phyloP scores from a whole-genome alignment of 2,888 invertebrate genomes.

The Hecatera dysodea region DNA sequence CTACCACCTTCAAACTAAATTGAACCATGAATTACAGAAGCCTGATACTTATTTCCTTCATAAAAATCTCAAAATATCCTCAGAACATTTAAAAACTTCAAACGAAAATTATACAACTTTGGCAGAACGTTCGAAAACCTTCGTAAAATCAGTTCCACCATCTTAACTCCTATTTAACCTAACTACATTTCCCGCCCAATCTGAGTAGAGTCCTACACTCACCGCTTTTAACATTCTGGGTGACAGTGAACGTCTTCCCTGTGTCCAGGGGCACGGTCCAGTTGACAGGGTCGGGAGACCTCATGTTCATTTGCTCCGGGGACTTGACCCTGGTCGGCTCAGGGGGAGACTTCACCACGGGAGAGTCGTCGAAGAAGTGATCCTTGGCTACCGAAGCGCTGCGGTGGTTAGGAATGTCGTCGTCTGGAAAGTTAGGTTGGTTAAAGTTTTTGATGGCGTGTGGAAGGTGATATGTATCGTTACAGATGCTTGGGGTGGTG shows the following conservation, averaged over 20 bases:
- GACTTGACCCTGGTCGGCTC: constrained; percentile 98
- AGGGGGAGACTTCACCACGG: constrained; percentile 97
- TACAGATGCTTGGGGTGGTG: constrained; percentile 50
- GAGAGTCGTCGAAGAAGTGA: constrained; percentile 89
- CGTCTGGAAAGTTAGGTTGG: constrained; percentile 73
- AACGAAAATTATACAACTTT: not conserved
- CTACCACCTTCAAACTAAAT: not conserved
- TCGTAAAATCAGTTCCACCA: constrained; percentile 69
- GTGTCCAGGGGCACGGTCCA: constrained; percentile 98
- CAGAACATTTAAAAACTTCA: not conserved
- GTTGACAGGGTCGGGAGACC: constrained; percentile 98
- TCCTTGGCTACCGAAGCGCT: constrained; percentile 90
- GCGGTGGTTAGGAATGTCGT: constrained; percentile 87
- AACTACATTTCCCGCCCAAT: constrained; percentile 78
- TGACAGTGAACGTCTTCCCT: constrained; percentile 98
- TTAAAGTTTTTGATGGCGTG: constrained; percentile 12
- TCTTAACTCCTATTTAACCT: constrained; percentile 64
- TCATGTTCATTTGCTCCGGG: constrained; percentile 97
- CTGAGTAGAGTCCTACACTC: constrained; percentile 82
- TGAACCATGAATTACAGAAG: constrained; percentile 2
- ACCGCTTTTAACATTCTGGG: constrained; percentile 95
- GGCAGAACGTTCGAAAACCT: constrained; percentile 1
- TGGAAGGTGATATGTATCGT: constrained; percentile 51
- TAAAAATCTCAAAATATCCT: not conserved
- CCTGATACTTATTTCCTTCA: not conserved